Evolutionary conservation across 2,797 vertebrate genomes (phyloP).

Genomic region (Cephalopachus bancanus): DNA sequence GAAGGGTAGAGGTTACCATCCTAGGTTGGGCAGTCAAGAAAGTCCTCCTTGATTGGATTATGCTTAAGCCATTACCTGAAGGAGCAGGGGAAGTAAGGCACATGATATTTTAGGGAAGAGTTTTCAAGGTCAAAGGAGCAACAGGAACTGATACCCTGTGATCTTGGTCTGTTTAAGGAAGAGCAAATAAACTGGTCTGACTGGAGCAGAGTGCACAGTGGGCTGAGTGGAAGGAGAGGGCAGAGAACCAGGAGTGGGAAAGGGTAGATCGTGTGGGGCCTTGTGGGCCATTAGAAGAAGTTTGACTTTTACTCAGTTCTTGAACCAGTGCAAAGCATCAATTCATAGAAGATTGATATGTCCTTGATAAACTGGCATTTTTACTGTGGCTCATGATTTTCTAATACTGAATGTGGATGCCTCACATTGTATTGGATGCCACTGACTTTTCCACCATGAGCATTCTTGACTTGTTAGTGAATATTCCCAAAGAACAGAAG

Average conservation of each 20-base stretch:
- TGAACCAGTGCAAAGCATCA: not conserved
- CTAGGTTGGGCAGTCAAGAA: not conserved
- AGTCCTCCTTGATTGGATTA: not conserved
- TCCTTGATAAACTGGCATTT: not conserved
- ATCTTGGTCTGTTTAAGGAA: not conserved
- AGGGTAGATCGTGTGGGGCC: not conserved
- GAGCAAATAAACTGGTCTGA: not conserved
- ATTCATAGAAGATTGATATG: not conserved
- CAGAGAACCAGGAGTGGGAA: not conserved
- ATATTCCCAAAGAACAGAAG: not conserved
- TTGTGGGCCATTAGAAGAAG: not conserved
- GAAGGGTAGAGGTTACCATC: not conserved
- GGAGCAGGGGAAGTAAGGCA: not conserved
- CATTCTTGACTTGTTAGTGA: not conserved
- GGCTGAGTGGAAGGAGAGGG: not conserved
- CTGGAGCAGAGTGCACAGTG: not conserved
- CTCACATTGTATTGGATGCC: fast-evolving
- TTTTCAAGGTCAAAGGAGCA: not conserved
- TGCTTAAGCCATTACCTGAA: not conserved
- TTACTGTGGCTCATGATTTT: not conserved
- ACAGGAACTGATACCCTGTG: not conserved
- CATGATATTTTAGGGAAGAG: not conserved
- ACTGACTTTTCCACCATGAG: not conserved
- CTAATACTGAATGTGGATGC: not conserved
- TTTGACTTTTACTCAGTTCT: not conserved